Base-by-base conservation (phyloP, 2,113 vertebrate genomes). In the Tympanuchus pallidicinctus region DNA sequence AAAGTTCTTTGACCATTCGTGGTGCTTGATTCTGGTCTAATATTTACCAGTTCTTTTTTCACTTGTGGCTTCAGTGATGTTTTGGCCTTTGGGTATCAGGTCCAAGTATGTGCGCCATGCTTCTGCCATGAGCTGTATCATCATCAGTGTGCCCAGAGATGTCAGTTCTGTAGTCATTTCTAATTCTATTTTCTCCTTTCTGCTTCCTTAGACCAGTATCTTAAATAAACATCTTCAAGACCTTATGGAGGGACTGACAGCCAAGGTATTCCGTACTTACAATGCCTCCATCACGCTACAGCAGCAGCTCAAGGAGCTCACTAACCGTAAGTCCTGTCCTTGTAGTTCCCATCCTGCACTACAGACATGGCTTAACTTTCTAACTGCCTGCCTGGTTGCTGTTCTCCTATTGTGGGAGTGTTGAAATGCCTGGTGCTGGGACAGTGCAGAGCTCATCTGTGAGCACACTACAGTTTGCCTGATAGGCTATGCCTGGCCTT, bases 251-350 rank as follows among this genome's bases (percentile, higher is more conserved):
- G 99, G 99, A 77, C 98, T 99, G 89, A 99, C 99, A 42, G 99
- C 99, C 94, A 99, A 99, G 98, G 99, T 99, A 89, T 99, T 99
- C 98, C 99, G 99, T 98, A 99, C 99, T 69, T 99, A 99, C 97
- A 99, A 99, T 10, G 99, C 99, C 94, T 99, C 99, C 75, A 99
- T 99, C 98, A 99, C 99, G 72, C 98, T 99, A 97, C 99, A 99
- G 94, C 99, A 98, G 88, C 98, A 98, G 96, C 97, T 99, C 64
- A 98, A 98, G 84, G 98, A 99, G 93, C 99, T 99, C 67, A 99
- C 99, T 57, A 98, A 98, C 69, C 88, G 99, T 99, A 98, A 98
- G 99, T 98, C 42, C 43, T 82, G 70, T 13, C 73, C 59, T 36
- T 75, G 84, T 78, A 75, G 40, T 43, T 72, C 47, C 65, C 71